A percentile compares a stretch with the other conserved stretches of the same genome.
These are phyloP conservation scores for Choreutis nemorana DNA, from an alignment of 2,888 invertebrate species.

Conservation along the genomic window DNA sequence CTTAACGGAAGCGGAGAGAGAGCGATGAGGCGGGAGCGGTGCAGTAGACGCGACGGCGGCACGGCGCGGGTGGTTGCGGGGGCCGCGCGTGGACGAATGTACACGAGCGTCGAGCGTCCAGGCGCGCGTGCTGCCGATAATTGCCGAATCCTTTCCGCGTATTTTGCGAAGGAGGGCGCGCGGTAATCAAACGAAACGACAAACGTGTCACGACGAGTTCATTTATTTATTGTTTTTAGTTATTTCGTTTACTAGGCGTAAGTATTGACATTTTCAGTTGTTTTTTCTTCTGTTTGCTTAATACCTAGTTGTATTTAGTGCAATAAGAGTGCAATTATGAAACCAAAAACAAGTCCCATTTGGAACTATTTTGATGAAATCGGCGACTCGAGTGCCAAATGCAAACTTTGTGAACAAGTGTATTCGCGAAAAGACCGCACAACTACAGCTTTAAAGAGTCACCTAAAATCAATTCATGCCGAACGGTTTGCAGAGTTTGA, in stretches of 20 bases:
- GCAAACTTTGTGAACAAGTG: constrained; percentile 12
- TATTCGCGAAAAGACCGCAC: constrained; percentile 16
- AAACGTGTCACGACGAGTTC: too few relatives aligned
- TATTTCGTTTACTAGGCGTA: neutral
- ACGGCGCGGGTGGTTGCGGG: too few relatives aligned
- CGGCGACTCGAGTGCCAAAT: constrained; percentile 6
- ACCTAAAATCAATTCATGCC: constrained; percentile 16
- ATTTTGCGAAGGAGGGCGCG: too few relatives aligned
- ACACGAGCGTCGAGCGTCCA: neutral
- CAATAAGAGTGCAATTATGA: too few relatives aligned
- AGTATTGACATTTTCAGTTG: too few relatives aligned
- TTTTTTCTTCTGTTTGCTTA: too few relatives aligned
- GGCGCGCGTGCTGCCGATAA: constrained; percentile 9
- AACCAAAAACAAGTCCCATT: constrained; percentile 8
- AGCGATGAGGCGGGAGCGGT: too few relatives aligned
- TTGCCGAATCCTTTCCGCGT: constrained; percentile 5
- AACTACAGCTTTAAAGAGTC: constrained; percentile 14
- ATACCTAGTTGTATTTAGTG: too few relatives aligned
- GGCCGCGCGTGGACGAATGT: too few relatives aligned
- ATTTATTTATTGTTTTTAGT: too few relatives aligned
- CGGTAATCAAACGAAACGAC: too few relatives aligned
- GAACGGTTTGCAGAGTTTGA: constrained; percentile 11
- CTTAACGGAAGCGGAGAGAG: constrained; percentile 3
- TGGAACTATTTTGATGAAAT: constrained; percentile 6
- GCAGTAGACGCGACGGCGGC: too few relatives aligned